Percentiles rank a stretch among this genome's conserved stretches.
These are phyloP conservation scores for Mongoloraphidia duomilia DNA, from an alignment of 2,888 invertebrate genomes.

Conservation along the genomic window DNA sequence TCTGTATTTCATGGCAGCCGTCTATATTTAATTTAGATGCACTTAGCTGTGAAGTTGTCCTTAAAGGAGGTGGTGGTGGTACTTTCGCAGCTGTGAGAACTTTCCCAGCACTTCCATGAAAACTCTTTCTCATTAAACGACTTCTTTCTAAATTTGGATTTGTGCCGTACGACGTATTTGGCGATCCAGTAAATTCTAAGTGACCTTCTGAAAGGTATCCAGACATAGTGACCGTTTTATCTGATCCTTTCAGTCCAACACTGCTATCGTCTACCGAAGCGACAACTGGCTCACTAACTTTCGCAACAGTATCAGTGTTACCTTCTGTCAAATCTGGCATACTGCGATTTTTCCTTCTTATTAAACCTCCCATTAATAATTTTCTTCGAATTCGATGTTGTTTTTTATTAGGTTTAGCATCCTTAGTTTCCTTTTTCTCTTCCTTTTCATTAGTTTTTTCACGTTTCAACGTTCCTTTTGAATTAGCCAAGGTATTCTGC, in stretches of 20 bases:
- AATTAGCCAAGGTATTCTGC: slow-evolving; percentile 26
- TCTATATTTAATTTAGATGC: slow-evolving; percentile 46
- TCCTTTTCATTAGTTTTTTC: slow-evolving; percentile 40
- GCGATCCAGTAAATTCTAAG: slow-evolving; percentile 51
- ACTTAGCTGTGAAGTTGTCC: slow-evolving; percentile 75
- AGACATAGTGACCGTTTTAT: slow-evolving; percentile 45
- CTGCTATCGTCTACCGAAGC: slow-evolving; percentile 61
- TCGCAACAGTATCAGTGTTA: slow-evolving; percentile 38
- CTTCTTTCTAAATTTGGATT: slow-evolving; percentile 77
- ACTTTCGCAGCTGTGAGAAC: slow-evolving; percentile 72
- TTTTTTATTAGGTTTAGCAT: slow-evolving; percentile 65
- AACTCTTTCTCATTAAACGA: slow-evolving; percentile 77
- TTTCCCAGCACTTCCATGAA: slow-evolving; percentile 71
- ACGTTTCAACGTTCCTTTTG: slow-evolving; percentile 36
- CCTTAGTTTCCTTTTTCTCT: slow-evolving; percentile 47
- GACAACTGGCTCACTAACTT: slow-evolving; percentile 29
- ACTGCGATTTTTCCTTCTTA: slow-evolving; percentile 75
- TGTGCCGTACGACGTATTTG: slow-evolving; percentile 32
- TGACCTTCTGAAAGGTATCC: slow-evolving; percentile 82
- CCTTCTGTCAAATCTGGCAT: slow-evolving; percentile 85
- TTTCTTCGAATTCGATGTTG: slow-evolving; percentile 83
- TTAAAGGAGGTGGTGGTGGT: slow-evolving; percentile 69
- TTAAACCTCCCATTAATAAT: slow-evolving; percentile 76
- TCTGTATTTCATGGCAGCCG: slow-evolving; percentile 29
- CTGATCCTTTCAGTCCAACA: slow-evolving; percentile 48